Base-by-base conservation (phyloP, 1,140 invertebrate species). In the Drosophila oshimai region DNA sequence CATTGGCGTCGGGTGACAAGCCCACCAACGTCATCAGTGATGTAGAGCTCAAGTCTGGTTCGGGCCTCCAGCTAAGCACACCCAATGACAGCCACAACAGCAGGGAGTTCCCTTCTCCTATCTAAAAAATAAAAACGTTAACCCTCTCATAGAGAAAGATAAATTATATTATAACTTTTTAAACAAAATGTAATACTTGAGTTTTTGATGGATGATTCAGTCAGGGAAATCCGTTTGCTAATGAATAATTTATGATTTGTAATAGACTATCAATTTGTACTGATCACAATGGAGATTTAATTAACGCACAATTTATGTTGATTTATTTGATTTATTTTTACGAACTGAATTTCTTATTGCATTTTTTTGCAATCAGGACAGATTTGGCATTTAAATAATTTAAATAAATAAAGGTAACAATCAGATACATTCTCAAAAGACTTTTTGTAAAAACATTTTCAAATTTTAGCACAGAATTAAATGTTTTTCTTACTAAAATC, bases 1-100 rank as follows among this genome's bases (percentile, higher is more conserved):
- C 58, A 57, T 58, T 84, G 79, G 62, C 60, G 53, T 57, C 60
- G 31, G 13, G 31, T 41, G 79, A 80, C 80, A 75, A 84, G 80
- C 80, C 80, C 80, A 81, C 81, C 80, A 74, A 26, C 45, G 22
- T 33, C 39, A 29, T 12, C 31, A 37, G 20, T 17, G 34, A 5
- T 26, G 22, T 44, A 45, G 28, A 22, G 20, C 29, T 51, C 29
- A 9, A 29, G 26, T 41, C 17, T 39, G 10, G 60, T 53, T 53
- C 46, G 53, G 12, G 53, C 53, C 29, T 24, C 45, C 53, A 57
- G 51, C 26, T 18, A 10, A 31, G 13, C 18, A 7, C 20, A 24
- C 18, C 18, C 18, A 41, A 2, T n/a, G 7, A 20, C 6, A 2
- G 4, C n/a, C 31, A 2, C 13, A 6, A 31, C 22, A 15, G 10